phyloP scores from a whole-genome alignment of 2,888 invertebrate species.

The Drosophila tanythrix region DNA sequence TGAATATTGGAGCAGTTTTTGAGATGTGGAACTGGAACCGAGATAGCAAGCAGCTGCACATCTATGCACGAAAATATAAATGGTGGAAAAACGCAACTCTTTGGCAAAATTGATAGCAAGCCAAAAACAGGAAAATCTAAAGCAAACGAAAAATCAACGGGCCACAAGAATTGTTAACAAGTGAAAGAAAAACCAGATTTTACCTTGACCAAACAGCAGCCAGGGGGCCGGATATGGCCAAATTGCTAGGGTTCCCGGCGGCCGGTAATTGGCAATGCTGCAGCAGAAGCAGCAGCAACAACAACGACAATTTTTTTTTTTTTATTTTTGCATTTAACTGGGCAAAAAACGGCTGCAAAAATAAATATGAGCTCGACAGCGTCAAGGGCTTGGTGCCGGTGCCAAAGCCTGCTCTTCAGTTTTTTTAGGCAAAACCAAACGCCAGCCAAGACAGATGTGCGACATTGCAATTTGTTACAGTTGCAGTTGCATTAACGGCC shows the following conservation, averaged over 20 bases:
- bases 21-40: slow-evolving; percentile 1
- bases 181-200: slow-evolving; percentile 73
- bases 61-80: neutral
- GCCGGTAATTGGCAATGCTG: slow-evolving; percentile 80
- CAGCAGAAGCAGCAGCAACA: slow-evolving; percentile 32
- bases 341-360: slow-evolving; percentile 63
- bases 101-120: slow-evolving; percentile 55
- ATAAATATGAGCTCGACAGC: slow-evolving; percentile 70
- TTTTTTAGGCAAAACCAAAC: slow-evolving; percentile 72
- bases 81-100: slow-evolving; percentile 20
- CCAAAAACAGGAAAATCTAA: slow-evolving; percentile 66
- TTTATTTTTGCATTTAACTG: slow-evolving; percentile 44
- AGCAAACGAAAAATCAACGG: slow-evolving; percentile 68
- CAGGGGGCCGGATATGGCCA: slow-evolving; percentile 83
- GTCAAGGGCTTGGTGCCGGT: slow-evolving; percentile 53
- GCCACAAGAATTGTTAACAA: slow-evolving; percentile 61
- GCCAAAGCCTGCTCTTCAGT: slow-evolving; percentile 27
- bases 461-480: slow-evolving; percentile 78
- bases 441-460: slow-evolving; percentile 77
- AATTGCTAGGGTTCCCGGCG: slow-evolving; percentile 83
- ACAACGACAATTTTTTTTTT: slow-evolving; percentile 60
- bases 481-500: slow-evolving; percentile 79
- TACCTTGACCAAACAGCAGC: slow-evolving; percentile 64
- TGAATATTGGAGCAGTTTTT: slow-evolving; percentile 43
- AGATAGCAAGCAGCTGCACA: slow-evolving; percentile 21